Percentiles rank a stretch among this genome's conserved stretches.
phyloP scores from a whole-genome alignment of 2,888 invertebrate genomes.

The Philereme transversata region DNA sequence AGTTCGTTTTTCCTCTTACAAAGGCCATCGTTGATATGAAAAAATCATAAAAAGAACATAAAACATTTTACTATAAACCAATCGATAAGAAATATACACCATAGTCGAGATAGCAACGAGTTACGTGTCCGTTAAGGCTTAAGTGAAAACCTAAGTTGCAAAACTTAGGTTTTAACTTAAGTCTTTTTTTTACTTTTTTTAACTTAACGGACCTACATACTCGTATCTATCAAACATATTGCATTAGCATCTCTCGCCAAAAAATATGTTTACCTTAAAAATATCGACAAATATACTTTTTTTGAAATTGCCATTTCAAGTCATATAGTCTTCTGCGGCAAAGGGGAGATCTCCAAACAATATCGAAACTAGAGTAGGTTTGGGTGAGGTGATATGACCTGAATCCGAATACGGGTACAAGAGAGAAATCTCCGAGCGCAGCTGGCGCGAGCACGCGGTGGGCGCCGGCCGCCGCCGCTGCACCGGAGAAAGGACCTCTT shows the following conservation, averaged over 20 bases:
- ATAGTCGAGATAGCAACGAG: background rate
- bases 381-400: constrained; percentile 73
- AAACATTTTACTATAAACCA: background rate
- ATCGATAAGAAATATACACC: background rate
- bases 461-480: constrained; percentile 48
- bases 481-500: constrained; percentile 67
- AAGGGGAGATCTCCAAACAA: background rate
- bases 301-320: too few species aligned
- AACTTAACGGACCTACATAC: too few species aligned
- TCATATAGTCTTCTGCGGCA: background rate
- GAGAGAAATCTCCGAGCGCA: constrained; percentile 72
- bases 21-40: constrained; percentile 6
- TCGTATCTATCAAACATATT: too few species aligned
- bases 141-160: too few species aligned
- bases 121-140: too few species aligned
- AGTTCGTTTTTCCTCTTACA: background rate
- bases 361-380: constrained; percentile 53
- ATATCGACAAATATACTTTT: too few species aligned
- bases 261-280: too few species aligned
- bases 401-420: constrained; percentile 76
- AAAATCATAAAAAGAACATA: constrained; percentile 8
- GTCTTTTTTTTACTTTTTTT: too few species aligned
- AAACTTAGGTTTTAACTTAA: too few species aligned
- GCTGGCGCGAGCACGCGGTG: constrained; percentile 49
- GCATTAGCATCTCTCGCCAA: too few species aligned